phyloP scores from a whole-genome alignment of 2,888 invertebrate species.

The Sussaba pulchella region DNA sequence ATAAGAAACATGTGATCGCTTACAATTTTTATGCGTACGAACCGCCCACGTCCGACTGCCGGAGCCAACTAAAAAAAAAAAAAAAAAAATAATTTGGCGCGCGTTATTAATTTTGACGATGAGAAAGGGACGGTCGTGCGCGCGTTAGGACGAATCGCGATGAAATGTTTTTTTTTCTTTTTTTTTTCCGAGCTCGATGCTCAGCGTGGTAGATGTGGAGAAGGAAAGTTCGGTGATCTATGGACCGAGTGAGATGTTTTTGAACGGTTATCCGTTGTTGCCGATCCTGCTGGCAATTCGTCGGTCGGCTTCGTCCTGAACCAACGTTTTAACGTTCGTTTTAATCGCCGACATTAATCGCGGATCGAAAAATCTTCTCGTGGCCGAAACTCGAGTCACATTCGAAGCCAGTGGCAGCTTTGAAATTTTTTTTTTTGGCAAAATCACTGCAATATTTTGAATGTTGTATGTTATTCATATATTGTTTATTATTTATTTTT shows the following conservation, averaged over 20 bases:
- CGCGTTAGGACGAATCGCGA: conserved; percentile 69
- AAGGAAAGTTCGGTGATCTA: conserved; percentile 78
- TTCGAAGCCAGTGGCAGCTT: conserved; percentile 74
- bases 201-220: conserved; percentile 56
- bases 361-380: conserved; percentile 58
- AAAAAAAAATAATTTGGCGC: conserved; percentile 72
- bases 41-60: conserved; percentile 74
- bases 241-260: conserved; percentile 83
- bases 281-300: conserved; percentile 75
- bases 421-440: too few relatives aligned
- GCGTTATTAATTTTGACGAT: conserved; percentile 80
- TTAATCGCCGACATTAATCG: conserved; percentile 81
- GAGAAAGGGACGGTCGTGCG: conserved; percentile 74
- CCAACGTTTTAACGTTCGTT: conserved; percentile 83
- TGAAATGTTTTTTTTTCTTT: too few relatives aligned
- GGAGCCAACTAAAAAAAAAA: conserved; percentile 63
- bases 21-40: conserved; percentile 55
- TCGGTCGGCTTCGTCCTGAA: conserved; percentile 77
- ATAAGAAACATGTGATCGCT: conserved; percentile 9
- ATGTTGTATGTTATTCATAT: too few relatives aligned
- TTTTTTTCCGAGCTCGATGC: too few relatives aligned
- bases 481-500: too few relatives aligned
- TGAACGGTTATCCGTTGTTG: conserved; percentile 81
- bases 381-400: conserved; percentile 36
- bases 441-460: too few relatives aligned